Percentiles rank a stretch among this genome's conserved stretches.
Conservation (phyloP, 2,797 vertebrate genomes). For the Poecilia wingei region DNA sequence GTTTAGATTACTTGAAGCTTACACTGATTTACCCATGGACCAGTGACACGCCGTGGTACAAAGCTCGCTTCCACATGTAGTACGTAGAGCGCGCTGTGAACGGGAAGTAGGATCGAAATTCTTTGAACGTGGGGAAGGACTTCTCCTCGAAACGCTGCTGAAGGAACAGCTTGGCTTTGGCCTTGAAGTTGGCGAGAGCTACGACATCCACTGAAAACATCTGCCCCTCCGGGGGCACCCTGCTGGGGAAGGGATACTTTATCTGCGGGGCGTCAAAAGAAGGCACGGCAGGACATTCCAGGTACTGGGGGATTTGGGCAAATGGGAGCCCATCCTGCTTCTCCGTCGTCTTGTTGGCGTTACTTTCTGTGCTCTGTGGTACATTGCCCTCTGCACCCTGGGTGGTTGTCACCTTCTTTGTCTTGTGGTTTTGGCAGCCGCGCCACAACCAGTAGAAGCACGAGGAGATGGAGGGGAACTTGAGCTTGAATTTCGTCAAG, state of each 20-base stretch:
- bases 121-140: constrained; percentile 94
- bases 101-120: constrained; percentile 92
- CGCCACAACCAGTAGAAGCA: constrained; percentile 93
- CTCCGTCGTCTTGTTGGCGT: constrained; percentile 25
- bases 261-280: constrained; percentile 49
- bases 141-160: constrained; percentile 94
- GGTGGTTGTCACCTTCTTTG: constrained; percentile 31
- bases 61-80: constrained; percentile 98
- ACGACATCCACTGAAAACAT: constrained; percentile 91
- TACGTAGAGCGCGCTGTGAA: constrained; percentile 94
- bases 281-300: constrained; percentile 28
- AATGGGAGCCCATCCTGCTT: constrained; percentile 27
- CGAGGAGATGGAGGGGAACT: constrained; percentile 86
- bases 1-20: constrained; percentile 12
- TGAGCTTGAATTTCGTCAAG: constrained; percentile 89
- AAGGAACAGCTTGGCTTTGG: constrained; percentile 94
- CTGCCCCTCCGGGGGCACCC: constrained; percentile 70
- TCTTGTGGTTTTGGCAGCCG: constrained; percentile 55
- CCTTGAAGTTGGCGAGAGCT: constrained; percentile 91
- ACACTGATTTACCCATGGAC: constrained; percentile 81
- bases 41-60: constrained; percentile 91
- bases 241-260: constrained; percentile 50
- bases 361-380: constrained; percentile 16
- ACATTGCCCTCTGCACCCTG: constrained; percentile 21
- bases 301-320: constrained; percentile 37